phyloP scores from a whole-genome alignment of 2,113 vertebrate species.

The Hirundichthys speculiger region DNA sequence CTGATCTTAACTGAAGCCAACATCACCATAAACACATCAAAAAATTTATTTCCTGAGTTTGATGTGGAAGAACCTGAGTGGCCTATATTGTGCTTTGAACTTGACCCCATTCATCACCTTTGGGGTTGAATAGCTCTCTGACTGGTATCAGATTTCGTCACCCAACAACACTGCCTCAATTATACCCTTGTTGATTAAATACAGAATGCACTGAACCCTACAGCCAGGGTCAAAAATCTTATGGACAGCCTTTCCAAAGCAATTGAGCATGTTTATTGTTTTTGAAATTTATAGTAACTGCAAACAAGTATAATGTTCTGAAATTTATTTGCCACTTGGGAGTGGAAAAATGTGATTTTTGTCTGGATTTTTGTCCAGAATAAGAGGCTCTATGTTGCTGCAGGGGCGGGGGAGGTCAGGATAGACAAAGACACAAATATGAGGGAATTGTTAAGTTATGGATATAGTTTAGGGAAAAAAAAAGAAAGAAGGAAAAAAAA shows the following conservation, averaged over 20 bases:
- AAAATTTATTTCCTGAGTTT: neutral
- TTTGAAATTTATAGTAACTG: neutral
- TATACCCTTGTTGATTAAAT: constrained; percentile 15
- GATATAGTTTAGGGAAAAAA: too few relatives aligned
- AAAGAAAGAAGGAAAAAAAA: too few relatives aligned
- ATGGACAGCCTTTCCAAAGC: neutral
- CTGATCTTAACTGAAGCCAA: neutral
- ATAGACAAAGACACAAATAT: too few relatives aligned
- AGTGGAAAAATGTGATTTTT: constrained; percentile 2
- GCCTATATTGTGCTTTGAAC: neutral
- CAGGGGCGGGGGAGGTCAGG: neutral
- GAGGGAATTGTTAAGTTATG: too few relatives aligned
- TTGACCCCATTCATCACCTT: constrained; percentile 17
- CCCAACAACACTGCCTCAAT: constrained; percentile 10
- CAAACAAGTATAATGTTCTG: neutral
- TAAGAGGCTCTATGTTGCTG: neutral
- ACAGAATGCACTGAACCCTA: constrained; percentile 9
- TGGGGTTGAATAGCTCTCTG: constrained; percentile 10
- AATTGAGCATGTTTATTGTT: constrained; percentile 10
- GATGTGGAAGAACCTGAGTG: constrained; percentile 2
- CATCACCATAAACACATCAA: neutral
- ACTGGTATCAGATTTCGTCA: constrained; percentile 8
- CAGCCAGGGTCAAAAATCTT: neutral
- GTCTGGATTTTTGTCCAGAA: neutral
- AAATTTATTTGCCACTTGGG: constrained; percentile 2